Percentiles rank a stretch among this genome's conserved stretches.
These are phyloP conservation scores for Drosophila gunungcola DNA, from an alignment of 1,140 invertebrate genomes.

Conservation along the genomic window DNA sequence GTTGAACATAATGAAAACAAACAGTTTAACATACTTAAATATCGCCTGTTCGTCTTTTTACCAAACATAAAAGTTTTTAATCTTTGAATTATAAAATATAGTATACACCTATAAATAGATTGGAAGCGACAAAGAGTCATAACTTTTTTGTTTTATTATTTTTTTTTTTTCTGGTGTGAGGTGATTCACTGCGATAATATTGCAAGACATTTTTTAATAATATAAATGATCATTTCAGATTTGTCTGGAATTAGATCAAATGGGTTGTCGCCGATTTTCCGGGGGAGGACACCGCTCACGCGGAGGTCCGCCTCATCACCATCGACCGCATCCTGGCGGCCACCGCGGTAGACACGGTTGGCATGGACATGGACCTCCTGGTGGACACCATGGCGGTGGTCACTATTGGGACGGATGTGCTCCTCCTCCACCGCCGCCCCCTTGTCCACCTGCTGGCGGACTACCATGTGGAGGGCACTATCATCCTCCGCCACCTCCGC, in stretches of 20 bases:
- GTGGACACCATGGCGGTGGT: background rate
- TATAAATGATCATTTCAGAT: background rate
- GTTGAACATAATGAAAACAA: too few species aligned
- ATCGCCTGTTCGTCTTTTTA: too few species aligned
- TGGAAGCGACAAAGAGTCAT: too few species aligned
- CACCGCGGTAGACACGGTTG: background rate
- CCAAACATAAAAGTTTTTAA: too few species aligned
- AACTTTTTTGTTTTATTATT: too few species aligned
- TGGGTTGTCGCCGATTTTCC: background rate
- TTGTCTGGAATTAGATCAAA: background rate
- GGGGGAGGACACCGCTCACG: background rate
- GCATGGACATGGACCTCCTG: background rate
- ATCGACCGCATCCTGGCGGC: background rate
- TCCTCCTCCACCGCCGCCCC: conserved; percentile 1
- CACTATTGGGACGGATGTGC: background rate
- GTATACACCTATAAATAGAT: too few species aligned
- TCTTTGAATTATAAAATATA: too few species aligned
- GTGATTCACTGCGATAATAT: too few species aligned
- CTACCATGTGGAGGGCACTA: background rate
- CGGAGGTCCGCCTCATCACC: background rate
- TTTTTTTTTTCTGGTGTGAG: too few species aligned
- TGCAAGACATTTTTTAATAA: too few species aligned
- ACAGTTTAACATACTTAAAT: too few species aligned
- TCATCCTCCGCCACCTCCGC: background rate
- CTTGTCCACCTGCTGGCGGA: background rate